These are phyloP conservation scores for Meghimatium bilineatum DNA, from an alignment of 2,888 invertebrate genomes.

Conservation along the genomic window DNA sequence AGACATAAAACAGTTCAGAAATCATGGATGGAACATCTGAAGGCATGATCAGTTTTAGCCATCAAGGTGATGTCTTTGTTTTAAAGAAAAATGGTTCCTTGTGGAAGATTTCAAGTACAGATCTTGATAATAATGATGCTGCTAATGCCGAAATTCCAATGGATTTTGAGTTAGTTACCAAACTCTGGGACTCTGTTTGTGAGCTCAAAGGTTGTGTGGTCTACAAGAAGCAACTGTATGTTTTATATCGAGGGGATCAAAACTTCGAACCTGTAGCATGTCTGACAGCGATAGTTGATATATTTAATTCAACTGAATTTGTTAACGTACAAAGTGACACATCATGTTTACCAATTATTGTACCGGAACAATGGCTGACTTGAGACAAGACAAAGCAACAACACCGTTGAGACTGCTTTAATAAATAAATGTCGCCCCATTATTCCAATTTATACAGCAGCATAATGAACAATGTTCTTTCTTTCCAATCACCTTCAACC, in stretches of 20 bases:
- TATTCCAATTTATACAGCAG: no score
- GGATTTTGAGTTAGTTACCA: no score
- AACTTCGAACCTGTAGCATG: no score
- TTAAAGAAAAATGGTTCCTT: slow-evolving; percentile 1
- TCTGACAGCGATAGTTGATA: not conserved
- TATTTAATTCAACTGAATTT: not conserved
- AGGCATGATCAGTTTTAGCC: no score
- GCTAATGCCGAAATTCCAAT: not conserved
- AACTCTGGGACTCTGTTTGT: not conserved
- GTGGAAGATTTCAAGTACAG: not conserved
- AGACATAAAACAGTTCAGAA: no score
- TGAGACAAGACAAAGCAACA: no score
- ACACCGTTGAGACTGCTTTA: no score
- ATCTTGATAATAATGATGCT: not conserved
- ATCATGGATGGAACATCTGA: no score
- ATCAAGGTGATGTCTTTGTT: no score
- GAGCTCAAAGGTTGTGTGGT: not conserved
- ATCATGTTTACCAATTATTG: slow-evolving; percentile 50
- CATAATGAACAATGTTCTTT: no score
- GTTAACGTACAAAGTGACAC: not conserved
- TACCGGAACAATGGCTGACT: slow-evolving; percentile 39
- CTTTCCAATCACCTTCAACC: no score
- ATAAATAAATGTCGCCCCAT: no score
- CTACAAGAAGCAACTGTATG: not conserved
- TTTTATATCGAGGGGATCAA: not conserved